Evolutionary conservation across 2,113 vertebrate species (phyloP).

Genomic region (Eretmochelys imbricata): DNA sequence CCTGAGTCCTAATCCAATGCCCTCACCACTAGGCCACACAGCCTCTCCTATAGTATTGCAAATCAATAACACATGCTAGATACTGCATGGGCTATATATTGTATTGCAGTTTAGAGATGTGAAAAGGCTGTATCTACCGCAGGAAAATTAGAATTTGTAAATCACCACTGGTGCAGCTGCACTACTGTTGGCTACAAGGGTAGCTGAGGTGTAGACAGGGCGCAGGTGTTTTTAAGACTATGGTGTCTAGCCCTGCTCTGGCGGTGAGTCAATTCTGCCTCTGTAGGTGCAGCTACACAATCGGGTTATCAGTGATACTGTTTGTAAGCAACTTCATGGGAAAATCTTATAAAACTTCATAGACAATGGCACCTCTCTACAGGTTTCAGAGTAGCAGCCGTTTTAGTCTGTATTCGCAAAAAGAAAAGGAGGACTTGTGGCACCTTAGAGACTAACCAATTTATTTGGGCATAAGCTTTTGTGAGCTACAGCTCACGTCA

Average conservation of each 20-base stretch:
- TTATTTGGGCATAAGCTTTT: no score
- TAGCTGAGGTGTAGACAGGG: neutral
- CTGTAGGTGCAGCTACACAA: neutral
- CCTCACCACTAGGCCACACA: neutral
- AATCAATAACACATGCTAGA: neutral
- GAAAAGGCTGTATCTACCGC: slow-evolving; percentile 20
- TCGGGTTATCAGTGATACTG: neutral
- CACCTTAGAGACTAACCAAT: no score
- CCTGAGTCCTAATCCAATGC: accelerated
- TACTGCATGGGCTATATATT: neutral
- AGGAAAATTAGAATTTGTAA: neutral
- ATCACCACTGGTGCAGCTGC: slow-evolving; percentile 17
- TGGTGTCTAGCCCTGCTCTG: neutral
- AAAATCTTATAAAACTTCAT: accelerated
- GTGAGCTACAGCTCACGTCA: no score
- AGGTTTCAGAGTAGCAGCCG: no score
- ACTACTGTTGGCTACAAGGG: neutral
- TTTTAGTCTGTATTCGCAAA: no score
- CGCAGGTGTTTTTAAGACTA: neutral
- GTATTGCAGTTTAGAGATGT: neutral
- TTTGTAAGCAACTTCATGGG: neutral
- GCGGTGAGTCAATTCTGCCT: accelerated
- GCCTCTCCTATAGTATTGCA: neutral
- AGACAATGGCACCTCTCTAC: neutral
- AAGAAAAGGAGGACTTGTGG: no score